Evolutionary conservation across 2,797 vertebrate species (phyloP).

Genomic region (Sylvilagus floridanus): DNA sequence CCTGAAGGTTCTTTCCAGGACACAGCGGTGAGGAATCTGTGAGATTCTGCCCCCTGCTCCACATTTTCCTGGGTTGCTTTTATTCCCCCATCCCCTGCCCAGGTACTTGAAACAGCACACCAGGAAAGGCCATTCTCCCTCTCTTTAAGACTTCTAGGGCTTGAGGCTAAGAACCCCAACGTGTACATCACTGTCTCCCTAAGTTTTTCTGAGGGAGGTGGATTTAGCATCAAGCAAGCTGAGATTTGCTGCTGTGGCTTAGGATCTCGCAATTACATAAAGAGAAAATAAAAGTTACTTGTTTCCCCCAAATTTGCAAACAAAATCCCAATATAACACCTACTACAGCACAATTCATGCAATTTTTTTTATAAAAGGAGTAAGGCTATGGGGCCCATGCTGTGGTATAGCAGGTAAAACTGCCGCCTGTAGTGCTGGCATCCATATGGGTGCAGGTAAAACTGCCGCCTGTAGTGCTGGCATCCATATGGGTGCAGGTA

Average conservation of each 20-base stretch:
- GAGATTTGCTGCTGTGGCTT: neutral
- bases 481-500: too few relatives aligned
- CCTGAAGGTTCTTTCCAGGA: neutral
- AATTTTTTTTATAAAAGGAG: too few relatives aligned
- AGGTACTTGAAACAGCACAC: too few relatives aligned
- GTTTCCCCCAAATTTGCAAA: conserved; percentile 18
- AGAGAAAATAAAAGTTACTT: conserved; percentile 50
- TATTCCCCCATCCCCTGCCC: neutral
- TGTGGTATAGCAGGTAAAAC: too few relatives aligned
- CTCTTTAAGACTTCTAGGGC: neutral
- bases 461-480: too few relatives aligned
- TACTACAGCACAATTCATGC: neutral
- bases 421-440: too few relatives aligned
- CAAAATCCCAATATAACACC: neutral
- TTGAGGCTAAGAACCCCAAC: neutral
- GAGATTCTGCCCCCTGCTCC: conserved; percentile 63
- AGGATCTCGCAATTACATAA: neutral
- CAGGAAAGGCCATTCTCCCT: neutral
- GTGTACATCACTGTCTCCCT: neutral
- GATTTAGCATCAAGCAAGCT: neutral
- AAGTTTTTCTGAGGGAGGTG: neutral
- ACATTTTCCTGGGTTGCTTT: neutral
- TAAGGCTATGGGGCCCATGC: too few relatives aligned
- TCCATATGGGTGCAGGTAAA: too few relatives aligned
- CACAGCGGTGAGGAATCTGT: accelerated